Base-by-base conservation (phyloP, 2,797 vertebrate genomes). In the Knipowitschia caucasica region DNA sequence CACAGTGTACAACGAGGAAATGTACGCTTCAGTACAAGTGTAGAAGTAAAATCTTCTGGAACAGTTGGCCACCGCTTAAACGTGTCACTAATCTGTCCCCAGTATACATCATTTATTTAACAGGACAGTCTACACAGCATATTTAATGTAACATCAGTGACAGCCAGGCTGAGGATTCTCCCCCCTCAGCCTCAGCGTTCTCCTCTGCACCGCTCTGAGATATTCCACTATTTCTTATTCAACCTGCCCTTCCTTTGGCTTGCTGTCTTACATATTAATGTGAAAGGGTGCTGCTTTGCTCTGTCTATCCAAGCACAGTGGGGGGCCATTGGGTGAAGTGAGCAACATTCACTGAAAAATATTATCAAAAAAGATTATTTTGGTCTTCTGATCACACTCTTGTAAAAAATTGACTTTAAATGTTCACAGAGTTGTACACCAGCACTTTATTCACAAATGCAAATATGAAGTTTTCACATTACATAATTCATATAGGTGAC, bases 61-160 rank as follows among this genome's bases (percentile, higher is more conserved):
- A 38, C 29, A 53, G 7, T 71, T 64, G 74, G 14, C 39, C 20
- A n/a, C 27, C n/a, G 30, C 59, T 71, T 69, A 50, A 68, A 60
- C 58, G 52, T 67, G 56, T 72, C 69, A 69, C 34, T 57, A 1
- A 45, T 46, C 9, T 36, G 2, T 50, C 12, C 10, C 66, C 44
- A 78, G 64, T 75, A 69, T 51, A 56, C 59, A 55, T 61, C 51
- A 75, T 64, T 73, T 69, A 58, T 71, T 56, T 54, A 73, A 75
- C 56, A 59, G 42, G 18, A 46, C 33, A 58, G 45, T 71, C 59
- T 67, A 65, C 58, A 71, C 50, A 54, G 56, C 56, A 62, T 80
- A 67, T 63, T 53, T 59, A 64, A 75, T 68, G 38, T 26, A 35
- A 56, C 36, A 50, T 65, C 23, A 26, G 20, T 25, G 30, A 36